A percentile compares a stretch with the other conserved stretches of the same genome.
phyloP scores from a whole-genome alignment of 2,113 vertebrate species.

The Odontesthes bonariensis region DNA sequence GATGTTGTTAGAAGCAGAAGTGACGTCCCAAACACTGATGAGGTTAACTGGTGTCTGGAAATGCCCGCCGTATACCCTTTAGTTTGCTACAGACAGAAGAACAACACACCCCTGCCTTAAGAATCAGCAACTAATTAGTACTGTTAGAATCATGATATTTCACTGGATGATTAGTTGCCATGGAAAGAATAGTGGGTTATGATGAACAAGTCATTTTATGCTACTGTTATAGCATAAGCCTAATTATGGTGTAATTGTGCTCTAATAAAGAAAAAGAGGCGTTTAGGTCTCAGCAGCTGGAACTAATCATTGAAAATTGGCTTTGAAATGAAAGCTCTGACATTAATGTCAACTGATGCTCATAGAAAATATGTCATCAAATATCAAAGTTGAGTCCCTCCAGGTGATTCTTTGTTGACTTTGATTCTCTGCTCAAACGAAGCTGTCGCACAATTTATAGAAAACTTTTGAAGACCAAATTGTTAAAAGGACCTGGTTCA shows the following conservation, averaged over 20 bases:
- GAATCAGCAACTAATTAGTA: not conserved
- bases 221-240: not conserved
- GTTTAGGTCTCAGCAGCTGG: not conserved
- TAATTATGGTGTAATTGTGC: too few relatives aligned
- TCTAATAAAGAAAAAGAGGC: not conserved
- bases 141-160: not conserved
- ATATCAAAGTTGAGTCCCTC: not conserved
- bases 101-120: not conserved
- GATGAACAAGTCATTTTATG: not conserved
- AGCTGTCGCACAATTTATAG: too few relatives aligned
- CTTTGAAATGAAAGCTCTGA: not conserved
- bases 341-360: not conserved
- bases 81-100: too few relatives aligned
- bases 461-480: too few relatives aligned
- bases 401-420: not conserved
- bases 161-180: not conserved
- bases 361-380: not conserved
- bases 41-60: not conserved
- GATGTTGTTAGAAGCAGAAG: slow-evolving; percentile 12
- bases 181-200: not conserved
- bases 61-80: not conserved
- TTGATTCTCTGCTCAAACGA: too few relatives aligned
- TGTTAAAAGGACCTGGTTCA: too few relatives aligned
- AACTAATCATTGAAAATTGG: not conserved
- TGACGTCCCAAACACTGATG: not conserved